A percentile compares a stretch with the other conserved stretches of the same genome.
Evolutionary conservation across 1,140 invertebrate genomes (phyloP).

Genomic region (Argopecten irradians): DNA sequence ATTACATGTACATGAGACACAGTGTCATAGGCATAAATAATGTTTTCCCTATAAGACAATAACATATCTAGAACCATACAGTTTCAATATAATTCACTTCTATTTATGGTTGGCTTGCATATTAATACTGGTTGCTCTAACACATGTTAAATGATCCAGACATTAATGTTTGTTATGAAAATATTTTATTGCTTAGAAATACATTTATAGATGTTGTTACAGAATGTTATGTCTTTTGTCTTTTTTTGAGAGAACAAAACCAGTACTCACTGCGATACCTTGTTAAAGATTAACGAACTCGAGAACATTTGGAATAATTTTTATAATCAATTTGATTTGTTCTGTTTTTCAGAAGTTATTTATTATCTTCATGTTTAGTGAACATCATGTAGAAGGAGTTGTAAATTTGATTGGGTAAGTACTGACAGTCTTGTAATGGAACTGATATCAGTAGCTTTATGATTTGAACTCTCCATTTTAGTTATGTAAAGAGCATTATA

Average conservation of each 20-base stretch:
- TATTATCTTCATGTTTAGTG: conserved; percentile 98
- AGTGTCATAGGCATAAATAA: neutral
- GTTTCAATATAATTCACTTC: neutral
- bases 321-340: conserved; percentile 34
- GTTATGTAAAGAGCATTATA: neutral
- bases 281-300: too few species aligned
- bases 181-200: too few species aligned
- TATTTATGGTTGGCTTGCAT: neutral
- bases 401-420: conserved; percentile 82
- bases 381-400: conserved; percentile 89
- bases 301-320: neutral
- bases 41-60: neutral
- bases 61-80: neutral
- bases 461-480: too few species aligned
- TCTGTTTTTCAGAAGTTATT: conserved; percentile 86
- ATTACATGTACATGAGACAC: neutral
- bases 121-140: neutral
- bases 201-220: too few species aligned
- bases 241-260: too few species aligned
- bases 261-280: too few species aligned
- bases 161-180: too few species aligned
- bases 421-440: neutral
- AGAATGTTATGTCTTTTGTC: too few species aligned
- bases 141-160: neutral
- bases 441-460: too few species aligned